Conservation (phyloP, 2,888 invertebrate species). For the Lochmaea crataegi region DNA sequence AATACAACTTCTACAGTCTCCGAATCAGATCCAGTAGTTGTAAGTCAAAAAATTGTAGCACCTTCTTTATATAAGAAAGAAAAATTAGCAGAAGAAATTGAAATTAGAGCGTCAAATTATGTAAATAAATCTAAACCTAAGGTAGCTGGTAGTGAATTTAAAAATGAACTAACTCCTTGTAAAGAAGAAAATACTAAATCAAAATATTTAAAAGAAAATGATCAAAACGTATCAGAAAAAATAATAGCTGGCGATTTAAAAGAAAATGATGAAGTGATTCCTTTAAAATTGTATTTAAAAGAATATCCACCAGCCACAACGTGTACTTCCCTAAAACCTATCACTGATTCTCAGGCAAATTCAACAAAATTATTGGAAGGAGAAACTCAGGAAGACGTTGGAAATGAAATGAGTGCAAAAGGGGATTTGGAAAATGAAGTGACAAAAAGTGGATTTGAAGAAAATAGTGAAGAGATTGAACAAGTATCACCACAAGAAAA, state of each 20-base stretch:
- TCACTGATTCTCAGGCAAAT: background rate
- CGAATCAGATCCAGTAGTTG: background rate
- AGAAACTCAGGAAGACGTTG: background rate
- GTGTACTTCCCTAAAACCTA: background rate
- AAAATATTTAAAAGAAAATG: background rate
- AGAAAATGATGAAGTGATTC: background rate
- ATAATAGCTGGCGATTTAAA: background rate
- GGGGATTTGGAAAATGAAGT: background rate
- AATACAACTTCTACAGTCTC: background rate
- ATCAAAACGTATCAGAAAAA: background rate
- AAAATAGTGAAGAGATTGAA: too few species aligned
- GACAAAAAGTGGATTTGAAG: too few species aligned
- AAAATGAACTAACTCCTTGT: background rate
- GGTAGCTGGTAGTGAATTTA: background rate
- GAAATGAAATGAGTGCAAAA: background rate
- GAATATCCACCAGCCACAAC: background rate
- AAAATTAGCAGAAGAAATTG: background rate
- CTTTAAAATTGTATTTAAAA: background rate
- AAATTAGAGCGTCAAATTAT: background rate
- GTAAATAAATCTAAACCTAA: background rate
- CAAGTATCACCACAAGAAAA: too few species aligned
- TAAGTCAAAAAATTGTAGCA: background rate
- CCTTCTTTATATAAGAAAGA: background rate
- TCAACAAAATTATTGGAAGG: background rate
- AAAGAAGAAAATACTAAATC: background rate